Conservation (phyloP, 2,888 invertebrate species). For the Dryobota labecula region DNA sequence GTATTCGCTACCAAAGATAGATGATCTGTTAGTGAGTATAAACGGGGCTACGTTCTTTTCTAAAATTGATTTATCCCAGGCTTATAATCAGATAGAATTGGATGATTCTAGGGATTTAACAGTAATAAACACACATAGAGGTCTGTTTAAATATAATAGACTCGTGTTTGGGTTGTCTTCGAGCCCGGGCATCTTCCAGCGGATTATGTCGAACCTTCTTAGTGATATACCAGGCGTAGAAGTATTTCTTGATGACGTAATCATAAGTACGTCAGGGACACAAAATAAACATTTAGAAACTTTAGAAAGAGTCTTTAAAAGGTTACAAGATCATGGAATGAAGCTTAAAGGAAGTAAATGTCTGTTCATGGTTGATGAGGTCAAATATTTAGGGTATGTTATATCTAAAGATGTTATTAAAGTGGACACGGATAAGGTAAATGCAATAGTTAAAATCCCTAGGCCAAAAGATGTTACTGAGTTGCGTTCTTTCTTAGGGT, state of each 20-base stretch:
- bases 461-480: neutral
- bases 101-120: constrained; percentile 4
- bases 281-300: neutral
- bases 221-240: constrained; percentile 2
- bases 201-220: constrained; percentile 8
- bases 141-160: constrained; percentile 13
- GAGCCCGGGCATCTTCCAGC: neutral
- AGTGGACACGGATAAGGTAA: neutral
- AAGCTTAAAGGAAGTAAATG: constrained; percentile 14
- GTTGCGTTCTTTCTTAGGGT: neutral
- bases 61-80: constrained; percentile 13
- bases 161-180: neutral
- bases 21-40: neutral
- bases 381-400: constrained; percentile 7
- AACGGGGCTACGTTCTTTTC: constrained; percentile 5
- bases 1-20: constrained; percentile 15
- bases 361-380: constrained; percentile 9
- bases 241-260: neutral
- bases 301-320: neutral
- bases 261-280: neutral
- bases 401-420: constrained; percentile 12
- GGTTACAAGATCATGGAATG: constrained; percentile 9
- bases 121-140: constrained; percentile 11
- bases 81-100: constrained; percentile 11
- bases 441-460: neutral